These are phyloP conservation scores for Drosophila melanosoma DNA, from an alignment of 2,888 invertebrate species.

Conservation along the genomic window DNA sequence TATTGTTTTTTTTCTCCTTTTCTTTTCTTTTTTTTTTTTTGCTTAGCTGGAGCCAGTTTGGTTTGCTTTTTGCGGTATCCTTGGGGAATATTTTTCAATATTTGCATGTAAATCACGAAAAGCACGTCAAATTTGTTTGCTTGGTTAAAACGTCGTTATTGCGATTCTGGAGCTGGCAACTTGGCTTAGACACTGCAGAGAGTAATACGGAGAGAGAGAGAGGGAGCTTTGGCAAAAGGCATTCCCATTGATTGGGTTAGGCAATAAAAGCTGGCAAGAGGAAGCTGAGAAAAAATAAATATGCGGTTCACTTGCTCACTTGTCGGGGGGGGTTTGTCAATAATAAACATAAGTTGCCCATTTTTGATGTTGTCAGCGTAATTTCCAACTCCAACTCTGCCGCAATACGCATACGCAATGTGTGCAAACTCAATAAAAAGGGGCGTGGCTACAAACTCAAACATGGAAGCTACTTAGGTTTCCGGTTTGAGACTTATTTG, in stretches of 20 bases:
- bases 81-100: constrained; percentile 81
- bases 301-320: constrained; percentile 38
- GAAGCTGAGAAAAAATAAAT: not conserved
- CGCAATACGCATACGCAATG: constrained; percentile 65
- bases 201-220: not conserved
- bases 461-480: constrained; percentile 6
- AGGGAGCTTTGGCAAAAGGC: constrained; percentile 29
- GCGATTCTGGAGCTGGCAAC: constrained; percentile 55
- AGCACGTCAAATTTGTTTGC: constrained; percentile 82
- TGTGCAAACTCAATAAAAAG: not conserved
- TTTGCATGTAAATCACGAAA: constrained; percentile 83
- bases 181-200: constrained; percentile 4
- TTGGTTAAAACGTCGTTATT: constrained; percentile 79
- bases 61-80: constrained; percentile 78
- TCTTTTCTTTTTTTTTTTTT: constrained; percentile 23
- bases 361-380: constrained; percentile 69
- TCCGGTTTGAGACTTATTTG: not conserved
- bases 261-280: constrained; percentile 55
- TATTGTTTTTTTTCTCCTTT: constrained; percentile 58
- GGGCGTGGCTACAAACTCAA: constrained; percentile 4
- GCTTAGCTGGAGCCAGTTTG: constrained; percentile 56
- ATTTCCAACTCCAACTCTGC: constrained; percentile 45
- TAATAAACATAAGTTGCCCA: constrained; percentile 77
- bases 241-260: constrained; percentile 76
- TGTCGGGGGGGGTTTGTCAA: constrained; percentile 58